Percentiles rank a stretch among this genome's conserved stretches.
Evolutionary conservation across 1,140 invertebrate species (phyloP).

Genomic region (Drosophila miranda): DNA sequence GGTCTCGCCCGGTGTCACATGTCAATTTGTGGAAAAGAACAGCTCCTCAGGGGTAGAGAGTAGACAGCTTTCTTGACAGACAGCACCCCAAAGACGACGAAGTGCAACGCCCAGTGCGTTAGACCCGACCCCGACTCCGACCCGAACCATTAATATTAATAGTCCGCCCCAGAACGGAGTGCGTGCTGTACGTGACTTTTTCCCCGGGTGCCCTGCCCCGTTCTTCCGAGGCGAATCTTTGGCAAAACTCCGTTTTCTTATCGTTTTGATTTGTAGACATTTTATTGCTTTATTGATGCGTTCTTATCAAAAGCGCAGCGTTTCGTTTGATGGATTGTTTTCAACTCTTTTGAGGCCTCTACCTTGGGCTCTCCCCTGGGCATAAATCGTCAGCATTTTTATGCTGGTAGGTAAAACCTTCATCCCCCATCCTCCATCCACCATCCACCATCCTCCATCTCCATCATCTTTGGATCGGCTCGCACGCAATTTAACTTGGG

Average conservation of each 20-base stretch:
- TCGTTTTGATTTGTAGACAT: constrained; percentile 78
- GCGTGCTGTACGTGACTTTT: constrained; percentile 80
- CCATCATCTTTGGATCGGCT: constrained; percentile 12
- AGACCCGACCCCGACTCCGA: constrained; percentile 35
- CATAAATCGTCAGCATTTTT: constrained; percentile 69
- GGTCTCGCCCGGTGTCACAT: constrained; percentile 66
- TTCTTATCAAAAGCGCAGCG: constrained; percentile 75
- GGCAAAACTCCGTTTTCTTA: constrained; percentile 57
- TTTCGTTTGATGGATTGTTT: constrained; percentile 77
- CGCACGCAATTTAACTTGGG: constrained; percentile 75
- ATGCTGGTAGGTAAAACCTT: constrained; percentile 63
- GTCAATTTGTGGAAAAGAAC: constrained; percentile 68
- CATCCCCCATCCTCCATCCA: not conserved
- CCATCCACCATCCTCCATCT: constrained; percentile 10
- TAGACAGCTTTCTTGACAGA: constrained; percentile 58
- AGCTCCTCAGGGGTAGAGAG: constrained; percentile 9
- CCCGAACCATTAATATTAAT: constrained; percentile 78
- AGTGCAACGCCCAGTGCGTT: constrained; percentile 76
- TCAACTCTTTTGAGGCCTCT: constrained; percentile 25
- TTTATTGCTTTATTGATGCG: constrained; percentile 82
- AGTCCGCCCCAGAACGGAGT: constrained; percentile 39
- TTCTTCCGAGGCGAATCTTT: constrained; percentile 51
- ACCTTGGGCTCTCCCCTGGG: constrained; percentile 43
- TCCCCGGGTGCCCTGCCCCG: constrained; percentile 43
- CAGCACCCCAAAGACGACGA: constrained; percentile 17